Evolutionary conservation across 1,140 invertebrate genomes (phyloP).

Genomic region (Pseudomyrmex concolor): DNA sequence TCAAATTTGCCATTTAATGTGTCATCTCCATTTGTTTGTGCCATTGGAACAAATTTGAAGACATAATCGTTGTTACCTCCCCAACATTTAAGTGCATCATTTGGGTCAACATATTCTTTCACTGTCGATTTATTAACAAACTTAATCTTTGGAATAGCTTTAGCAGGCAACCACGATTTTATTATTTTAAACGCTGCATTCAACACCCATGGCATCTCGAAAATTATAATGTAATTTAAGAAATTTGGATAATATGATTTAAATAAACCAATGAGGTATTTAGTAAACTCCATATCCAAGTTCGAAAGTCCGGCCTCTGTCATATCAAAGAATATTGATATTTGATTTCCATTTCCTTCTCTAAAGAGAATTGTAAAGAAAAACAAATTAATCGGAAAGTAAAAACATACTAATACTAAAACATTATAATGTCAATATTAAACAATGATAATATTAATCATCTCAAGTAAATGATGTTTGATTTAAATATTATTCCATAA

Average conservation of each 20-base stretch:
- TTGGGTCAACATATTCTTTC: slow-evolving; percentile 90
- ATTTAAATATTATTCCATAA: no score
- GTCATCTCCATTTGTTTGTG: slow-evolving; percentile 67
- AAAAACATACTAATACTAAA: no score
- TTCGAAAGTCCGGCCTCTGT: slow-evolving; percentile 93
- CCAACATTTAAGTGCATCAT: slow-evolving; percentile 92
- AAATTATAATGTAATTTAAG: slow-evolving; percentile 96
- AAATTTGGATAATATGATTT: slow-evolving; percentile 96
- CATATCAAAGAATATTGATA: slow-evolving; percentile 96
- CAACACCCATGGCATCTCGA: slow-evolving; percentile 97
- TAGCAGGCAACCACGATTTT: slow-evolving; percentile 94
- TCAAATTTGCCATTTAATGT: slow-evolving; percentile 84
- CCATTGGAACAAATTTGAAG: slow-evolving; percentile 90
- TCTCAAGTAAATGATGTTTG: no score
- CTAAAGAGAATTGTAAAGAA: slow-evolving; percentile 78
- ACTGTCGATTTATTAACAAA: slow-evolving; percentile 93
- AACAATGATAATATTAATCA: no score
- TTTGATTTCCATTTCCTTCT: slow-evolving; percentile 90
- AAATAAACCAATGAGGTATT: slow-evolving; percentile 94
- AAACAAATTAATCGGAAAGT: not conserved
- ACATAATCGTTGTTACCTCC: slow-evolving; percentile 93
- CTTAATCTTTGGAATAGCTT: slow-evolving; percentile 95
- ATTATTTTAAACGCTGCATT: slow-evolving; percentile 97
- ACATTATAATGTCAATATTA: no score
- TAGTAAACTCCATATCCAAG: slow-evolving; percentile 94